Evolutionary conservation across 2,797 vertebrate genomes (phyloP).

Genomic region (Bradypodion ventrale): DNA sequence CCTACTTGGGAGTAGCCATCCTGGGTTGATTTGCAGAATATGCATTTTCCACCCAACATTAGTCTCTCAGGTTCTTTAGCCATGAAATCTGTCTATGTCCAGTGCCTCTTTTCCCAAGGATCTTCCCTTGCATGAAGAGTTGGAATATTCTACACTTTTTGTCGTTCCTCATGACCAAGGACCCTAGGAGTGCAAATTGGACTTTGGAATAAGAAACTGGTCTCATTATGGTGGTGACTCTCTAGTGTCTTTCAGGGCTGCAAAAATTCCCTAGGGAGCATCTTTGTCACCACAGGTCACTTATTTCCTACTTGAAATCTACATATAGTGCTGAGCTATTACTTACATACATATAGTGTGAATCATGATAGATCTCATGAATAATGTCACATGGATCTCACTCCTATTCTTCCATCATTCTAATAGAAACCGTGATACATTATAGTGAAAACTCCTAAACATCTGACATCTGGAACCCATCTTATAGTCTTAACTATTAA

Average conservation of each 20-base stretch:
- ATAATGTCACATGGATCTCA: conserved; percentile 17
- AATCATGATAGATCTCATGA: neutral
- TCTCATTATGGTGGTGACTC: no score
- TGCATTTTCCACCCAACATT: no score
- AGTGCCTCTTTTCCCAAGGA: no score
- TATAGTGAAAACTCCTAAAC: conserved; percentile 4
- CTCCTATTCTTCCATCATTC: conserved; percentile 2
- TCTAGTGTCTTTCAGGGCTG: neutral
- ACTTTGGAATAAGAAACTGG: no score
- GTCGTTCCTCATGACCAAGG: no score
- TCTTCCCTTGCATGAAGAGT: no score
- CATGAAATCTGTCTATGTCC: no score
- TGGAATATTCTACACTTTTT: no score
- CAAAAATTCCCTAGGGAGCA: neutral
- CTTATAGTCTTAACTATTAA: conserved; percentile 20
- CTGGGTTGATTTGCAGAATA: no score
- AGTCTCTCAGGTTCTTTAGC: no score
- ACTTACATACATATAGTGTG: neutral
- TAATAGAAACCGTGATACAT: conserved; percentile 12
- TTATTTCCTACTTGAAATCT: neutral
- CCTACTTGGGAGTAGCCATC: no score
- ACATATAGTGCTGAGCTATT: neutral
- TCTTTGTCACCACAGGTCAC: neutral
- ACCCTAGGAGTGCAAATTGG: no score
- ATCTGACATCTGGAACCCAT: conserved; percentile 22